Evolutionary conservation across 1,140 invertebrate species (phyloP), one percentile per base, ranked within the genome.

Genomic region (Heliothis subflexa): DNA sequence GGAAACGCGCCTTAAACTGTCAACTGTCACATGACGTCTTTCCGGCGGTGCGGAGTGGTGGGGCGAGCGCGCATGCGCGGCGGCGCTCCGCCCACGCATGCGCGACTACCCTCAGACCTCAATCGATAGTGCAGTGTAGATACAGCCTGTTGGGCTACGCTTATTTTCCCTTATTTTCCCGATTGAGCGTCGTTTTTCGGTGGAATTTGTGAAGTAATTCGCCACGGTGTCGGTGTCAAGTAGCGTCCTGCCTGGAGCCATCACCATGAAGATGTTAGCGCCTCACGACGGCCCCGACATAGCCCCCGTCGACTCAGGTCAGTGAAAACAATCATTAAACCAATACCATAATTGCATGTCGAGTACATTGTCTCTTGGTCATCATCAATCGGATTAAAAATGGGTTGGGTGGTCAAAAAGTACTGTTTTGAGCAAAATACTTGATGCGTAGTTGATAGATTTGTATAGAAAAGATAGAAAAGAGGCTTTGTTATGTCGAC

Each of bases 51-150:
- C 18, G 85, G 85, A 83, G 83, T 83, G 68, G 78, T 10, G n/a
- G 52, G 11, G 18, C 16, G 40, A 80, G 33, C 12, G 70, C 89
- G 90, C 91, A 87, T 88, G 91, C 86, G 88, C 66, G 78, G 13
- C 54, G 33, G 5, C 4, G 57, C 18, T 1, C 50, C 62, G n/a
- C 25, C 47, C 18, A 86, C 91, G 91, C 91, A 85, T 82, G 91
- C 90, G 89, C 81, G 83, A 59, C 80, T 84, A 88, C 78, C 84
- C 83, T 83, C 80, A 54, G 74, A 81, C 14, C 72, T 72, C 64
- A 88, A 93, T 94, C 93, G 88, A 94, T 94, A 94, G 87, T 93
- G 91, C 90, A 93, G 79, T 87, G 78, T 83, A 80, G 84, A 89
- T 90, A 93, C 91, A 92, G 91, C 88, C 90, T 91, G 91, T 92